phyloP scores from a whole-genome alignment of 1,140 invertebrate species.

The Ceratina japonica region DNA sequence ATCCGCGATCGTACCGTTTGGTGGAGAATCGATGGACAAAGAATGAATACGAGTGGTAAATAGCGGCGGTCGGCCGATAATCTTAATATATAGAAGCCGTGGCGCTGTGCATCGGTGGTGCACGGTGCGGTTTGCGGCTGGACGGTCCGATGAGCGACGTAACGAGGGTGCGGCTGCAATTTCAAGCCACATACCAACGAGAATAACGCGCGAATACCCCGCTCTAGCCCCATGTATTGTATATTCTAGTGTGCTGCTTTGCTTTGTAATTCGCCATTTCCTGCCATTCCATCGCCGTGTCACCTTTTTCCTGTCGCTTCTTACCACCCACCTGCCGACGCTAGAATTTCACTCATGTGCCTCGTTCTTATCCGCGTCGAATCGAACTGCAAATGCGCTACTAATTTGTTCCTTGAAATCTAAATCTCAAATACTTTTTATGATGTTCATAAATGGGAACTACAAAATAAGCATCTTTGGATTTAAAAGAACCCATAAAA shows the following conservation, averaged over 20 bases:
- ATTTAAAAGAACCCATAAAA: too few relatives aligned
- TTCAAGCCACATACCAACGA: slow-evolving; percentile 64
- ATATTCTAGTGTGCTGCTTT: slow-evolving; percentile 46
- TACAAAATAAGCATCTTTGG: too few relatives aligned
- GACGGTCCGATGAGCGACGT: slow-evolving; percentile 66
- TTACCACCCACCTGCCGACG: too few relatives aligned
- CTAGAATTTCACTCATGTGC: too few relatives aligned
- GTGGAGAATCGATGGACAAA: not conserved
- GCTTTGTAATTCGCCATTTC: slow-evolving; percentile 62
- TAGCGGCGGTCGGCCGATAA: slow-evolving; percentile 50
- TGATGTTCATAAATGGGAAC: too few relatives aligned
- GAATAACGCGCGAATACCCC: slow-evolving; percentile 55
- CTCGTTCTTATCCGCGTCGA: too few relatives aligned
- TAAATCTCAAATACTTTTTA: too few relatives aligned
- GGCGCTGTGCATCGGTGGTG: slow-evolving; percentile 38
- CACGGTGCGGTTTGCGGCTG: slow-evolving; percentile 72
- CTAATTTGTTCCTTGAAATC: too few relatives aligned
- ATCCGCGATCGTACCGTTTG: too few relatives aligned
- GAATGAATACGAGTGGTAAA: slow-evolving; percentile 30
- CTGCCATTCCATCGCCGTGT: slow-evolving; percentile 43
- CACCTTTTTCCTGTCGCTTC: slow-evolving; percentile 19
- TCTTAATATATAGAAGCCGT: slow-evolving; percentile 63
- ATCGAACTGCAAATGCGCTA: too few relatives aligned
- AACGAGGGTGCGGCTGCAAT: slow-evolving; percentile 67
- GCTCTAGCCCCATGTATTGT: slow-evolving; percentile 36